phyloP scores from a whole-genome alignment of 1,140 invertebrate species.

The Cyclargus thomasi region DNA sequence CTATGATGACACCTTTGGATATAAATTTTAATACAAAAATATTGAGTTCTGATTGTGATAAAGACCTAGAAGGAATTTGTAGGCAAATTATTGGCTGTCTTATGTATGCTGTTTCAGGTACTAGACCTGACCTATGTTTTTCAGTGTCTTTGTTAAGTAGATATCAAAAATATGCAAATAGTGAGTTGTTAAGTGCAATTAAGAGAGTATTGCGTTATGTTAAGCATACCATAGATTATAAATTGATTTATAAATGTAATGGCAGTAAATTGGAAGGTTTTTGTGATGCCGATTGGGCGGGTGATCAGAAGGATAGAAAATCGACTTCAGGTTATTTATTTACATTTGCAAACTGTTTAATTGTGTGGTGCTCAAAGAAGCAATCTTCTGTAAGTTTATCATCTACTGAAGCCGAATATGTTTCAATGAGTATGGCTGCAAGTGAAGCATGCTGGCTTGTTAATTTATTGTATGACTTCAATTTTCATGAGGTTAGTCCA shows the following conservation, averaged over 20 bases:
- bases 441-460: conserved; percentile 51
- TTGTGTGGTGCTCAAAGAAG: conserved; percentile 57
- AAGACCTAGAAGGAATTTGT: conserved; percentile 31
- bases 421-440: conserved; percentile 46
- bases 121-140: conserved; percentile 38
- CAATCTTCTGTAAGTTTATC: conserved; percentile 53
- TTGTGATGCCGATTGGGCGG: conserved; percentile 48
- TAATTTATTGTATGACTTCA: conserved; percentile 40
- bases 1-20: conserved; percentile 44
- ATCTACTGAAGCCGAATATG: conserved; percentile 64
- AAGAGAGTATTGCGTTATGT: conserved; percentile 40
- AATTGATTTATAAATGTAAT: conserved; percentile 33
- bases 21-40: conserved; percentile 33
- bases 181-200: conserved; percentile 23
- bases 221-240: conserved; percentile 33
- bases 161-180: conserved; percentile 33
- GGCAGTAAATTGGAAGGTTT: conserved; percentile 28
- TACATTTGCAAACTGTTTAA: conserved; percentile 40
- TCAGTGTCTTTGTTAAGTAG: conserved; percentile 38
- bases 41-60: conserved; percentile 28
- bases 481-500: conserved; percentile 29
- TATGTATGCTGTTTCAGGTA: conserved; percentile 38
- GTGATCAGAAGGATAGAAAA: conserved; percentile 34
- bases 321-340: conserved; percentile 42
- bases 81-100: conserved; percentile 35